Percentiles rank a stretch among this genome's conserved stretches.
Conservation (phyloP, 2,888 invertebrate species). For the Laspeyria flexula region DNA sequence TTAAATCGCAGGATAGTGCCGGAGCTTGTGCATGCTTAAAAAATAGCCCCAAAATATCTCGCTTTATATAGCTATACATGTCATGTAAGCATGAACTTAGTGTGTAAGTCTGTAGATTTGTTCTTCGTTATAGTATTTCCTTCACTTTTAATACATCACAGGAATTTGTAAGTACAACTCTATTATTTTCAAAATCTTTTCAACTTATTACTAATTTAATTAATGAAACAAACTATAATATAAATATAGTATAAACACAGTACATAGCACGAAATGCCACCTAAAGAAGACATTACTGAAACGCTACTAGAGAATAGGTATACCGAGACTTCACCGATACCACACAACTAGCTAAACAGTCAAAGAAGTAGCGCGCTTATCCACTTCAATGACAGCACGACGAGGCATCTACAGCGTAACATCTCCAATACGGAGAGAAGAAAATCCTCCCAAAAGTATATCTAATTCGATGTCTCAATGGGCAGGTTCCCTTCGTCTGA, state of each 20-base stretch:
- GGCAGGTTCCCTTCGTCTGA: slow-evolving; percentile 81
- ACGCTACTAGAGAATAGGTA: not conserved
- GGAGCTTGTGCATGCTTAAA: slow-evolving; percentile 59
- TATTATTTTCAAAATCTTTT: slow-evolving; percentile 15
- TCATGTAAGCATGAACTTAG: slow-evolving; percentile 16
- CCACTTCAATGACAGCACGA: slow-evolving; percentile 10
- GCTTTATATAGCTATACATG: slow-evolving; percentile 55
- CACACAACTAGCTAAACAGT: slow-evolving; percentile 4
- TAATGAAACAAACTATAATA: too few species aligned
- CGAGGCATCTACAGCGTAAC: not conserved
- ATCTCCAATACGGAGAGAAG: not conserved
- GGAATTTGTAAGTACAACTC: slow-evolving; percentile 59
- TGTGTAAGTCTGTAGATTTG: slow-evolving; percentile 44
- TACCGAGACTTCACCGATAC: slow-evolving; percentile 3
- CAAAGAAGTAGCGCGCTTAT: slow-evolving; percentile 11
- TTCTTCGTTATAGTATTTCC: slow-evolving; percentile 40
- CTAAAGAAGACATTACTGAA: slow-evolving; percentile 4
- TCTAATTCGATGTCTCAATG: slow-evolving; percentile 8
- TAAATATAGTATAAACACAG: slow-evolving; percentile 3
- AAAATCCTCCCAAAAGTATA: not conserved
- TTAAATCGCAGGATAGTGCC: slow-evolving; percentile 33
- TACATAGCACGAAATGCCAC: slow-evolving; percentile 12
- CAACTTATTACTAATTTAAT: not conserved
- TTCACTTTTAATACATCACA: slow-evolving; percentile 60
- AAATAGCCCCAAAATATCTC: slow-evolving; percentile 21